Evolutionary conservation across 2,797 vertebrate genomes (phyloP).

Genomic region (Dicrostonyx torquatus): DNA sequence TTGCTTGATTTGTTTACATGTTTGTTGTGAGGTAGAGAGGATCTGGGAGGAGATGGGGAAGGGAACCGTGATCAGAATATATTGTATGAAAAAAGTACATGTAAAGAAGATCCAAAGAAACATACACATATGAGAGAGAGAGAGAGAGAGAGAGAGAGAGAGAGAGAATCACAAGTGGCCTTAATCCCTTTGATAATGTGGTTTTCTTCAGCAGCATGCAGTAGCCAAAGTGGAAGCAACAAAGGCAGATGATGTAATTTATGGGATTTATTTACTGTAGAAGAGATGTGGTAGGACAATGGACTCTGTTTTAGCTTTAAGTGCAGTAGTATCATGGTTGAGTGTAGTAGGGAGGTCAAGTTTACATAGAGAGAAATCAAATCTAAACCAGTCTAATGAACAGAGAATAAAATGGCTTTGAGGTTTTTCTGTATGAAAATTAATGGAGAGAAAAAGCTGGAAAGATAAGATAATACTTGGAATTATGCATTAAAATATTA

Average conservation of each 20-base stretch:
- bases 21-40: neutral
- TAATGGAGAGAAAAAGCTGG: neutral
- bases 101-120: neutral
- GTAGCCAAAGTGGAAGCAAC: neutral
- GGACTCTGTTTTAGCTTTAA: neutral
- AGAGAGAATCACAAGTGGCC: neutral
- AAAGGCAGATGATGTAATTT: neutral
- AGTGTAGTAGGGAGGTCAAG: neutral
- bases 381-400: neutral
- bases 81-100: neutral
- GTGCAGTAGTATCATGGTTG: neutral
- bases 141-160: neutral
- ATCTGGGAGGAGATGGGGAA: neutral
- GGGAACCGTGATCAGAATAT: neutral
- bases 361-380: neutral
- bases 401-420: neutral
- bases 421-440: neutral
- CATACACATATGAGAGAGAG: neutral
- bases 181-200: slow-evolving; percentile 28
- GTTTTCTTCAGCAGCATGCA: neutral
- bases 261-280: neutral
- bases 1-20: neutral
- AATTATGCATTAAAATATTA: neutral
- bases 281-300: neutral
- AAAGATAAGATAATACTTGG: neutral